These are phyloP conservation scores for Pogoniulus pusillus DNA, from an alignment of 2,797 vertebrate genomes.

Conservation along the genomic window DNA sequence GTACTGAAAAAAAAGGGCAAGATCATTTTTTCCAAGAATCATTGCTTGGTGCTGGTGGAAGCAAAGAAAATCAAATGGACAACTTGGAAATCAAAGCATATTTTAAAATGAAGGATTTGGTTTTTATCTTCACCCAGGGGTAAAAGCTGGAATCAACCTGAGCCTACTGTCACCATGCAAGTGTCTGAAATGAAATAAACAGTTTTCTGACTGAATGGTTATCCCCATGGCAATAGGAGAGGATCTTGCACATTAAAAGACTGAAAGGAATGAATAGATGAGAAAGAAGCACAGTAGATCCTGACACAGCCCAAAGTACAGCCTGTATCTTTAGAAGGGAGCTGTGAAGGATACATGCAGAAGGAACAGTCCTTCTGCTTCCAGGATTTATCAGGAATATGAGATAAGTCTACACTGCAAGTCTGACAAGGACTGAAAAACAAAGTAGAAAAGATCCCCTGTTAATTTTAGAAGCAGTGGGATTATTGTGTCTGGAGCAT, in stretches of 20 bases:
- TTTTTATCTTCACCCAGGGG: constrained; percentile 40
- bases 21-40: constrained; percentile 17
- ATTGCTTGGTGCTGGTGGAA: constrained; percentile 20
- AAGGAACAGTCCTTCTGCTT: constrained; percentile 11
- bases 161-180: constrained; percentile 26
- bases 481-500: not conserved
- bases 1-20: constrained; percentile 7
- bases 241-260: constrained; percentile 4
- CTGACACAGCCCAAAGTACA: constrained; percentile 43
- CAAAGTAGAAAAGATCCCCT: not conserved
- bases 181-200: constrained; percentile 58
- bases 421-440: constrained; percentile 34
- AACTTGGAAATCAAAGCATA: constrained; percentile 29
- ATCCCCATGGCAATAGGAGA: constrained; percentile 57
- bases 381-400: constrained; percentile 21
- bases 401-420: constrained; percentile 10
- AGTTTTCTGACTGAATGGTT: constrained; percentile 46
- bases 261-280: constrained; percentile 46
- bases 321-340: constrained; percentile 26
- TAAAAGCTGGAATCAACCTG: constrained; percentile 46
- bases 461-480: constrained; percentile 33
- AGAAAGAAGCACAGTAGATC: constrained; percentile 35
- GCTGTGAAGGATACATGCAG: not conserved
- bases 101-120: constrained; percentile 52
- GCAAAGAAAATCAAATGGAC: not conserved